Evolutionary conservation across 2,888 invertebrate genomes (phyloP), one percentile per base, ranked within the genome.

Genomic region (Hesperia comma): DNA sequence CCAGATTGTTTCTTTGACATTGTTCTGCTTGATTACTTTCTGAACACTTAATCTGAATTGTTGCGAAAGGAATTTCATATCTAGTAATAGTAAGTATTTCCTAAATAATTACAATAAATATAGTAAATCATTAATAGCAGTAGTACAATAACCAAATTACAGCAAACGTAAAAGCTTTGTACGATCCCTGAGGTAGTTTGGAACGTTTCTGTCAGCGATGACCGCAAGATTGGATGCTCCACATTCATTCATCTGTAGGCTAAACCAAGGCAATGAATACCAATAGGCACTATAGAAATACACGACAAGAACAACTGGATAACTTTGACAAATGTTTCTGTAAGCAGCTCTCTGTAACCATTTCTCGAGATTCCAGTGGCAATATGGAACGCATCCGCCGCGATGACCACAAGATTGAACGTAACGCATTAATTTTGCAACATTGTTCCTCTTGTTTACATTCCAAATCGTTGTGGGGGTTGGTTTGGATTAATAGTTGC

Each of bases 161-260:
- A 46, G 14, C 46, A 32, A 32, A 19, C 7, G 7, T 54, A 37
- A 10, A 6, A 37, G 15, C 15, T 55, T 33, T 6, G 15, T 33
- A 15, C 15, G 37, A 32, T 55, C 37, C 33, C 17, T 10, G 55
- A n/a, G 37, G 12, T 15, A 17, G 37, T 37, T 19, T 57, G 15
- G 19, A n/a, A 57, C 41, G 56, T 41, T n/a, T 57, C 19, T 8
- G 56, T 37, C 55, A 10, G 40, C 56, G 19, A 12, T 21, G 19
- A 40, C 56, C 56, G 33, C 56, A 40, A 40, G 56, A 40, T 41
- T 57, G 56, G 19, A 57, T 21, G 56, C 21, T 6, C 56, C n/a
- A 19, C 19, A 21, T 40, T 41, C 6, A 41, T 57, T 15, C 19
- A 12, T 46, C 17, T 46, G 15, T 7, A 46, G 7, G 17, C 17